Evolutionary conservation across 1,140 invertebrate species (phyloP).

Genomic region (Meloidogyne floridensis): DNA sequence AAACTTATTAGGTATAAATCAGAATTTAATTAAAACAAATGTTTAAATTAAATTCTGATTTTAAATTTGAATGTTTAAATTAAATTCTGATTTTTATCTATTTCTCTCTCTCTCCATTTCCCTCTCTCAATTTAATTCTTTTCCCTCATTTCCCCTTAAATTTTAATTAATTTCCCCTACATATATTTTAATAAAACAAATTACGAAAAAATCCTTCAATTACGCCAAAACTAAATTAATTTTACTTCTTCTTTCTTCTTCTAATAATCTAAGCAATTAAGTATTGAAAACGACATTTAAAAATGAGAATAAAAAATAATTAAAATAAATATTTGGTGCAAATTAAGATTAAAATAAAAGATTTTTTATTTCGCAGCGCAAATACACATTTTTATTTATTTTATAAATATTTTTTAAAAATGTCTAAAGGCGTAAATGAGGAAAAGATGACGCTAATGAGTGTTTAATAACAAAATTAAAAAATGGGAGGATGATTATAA

Average conservation of each 20-base stretch:
- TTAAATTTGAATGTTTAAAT: neutral
- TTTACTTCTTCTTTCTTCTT: neutral
- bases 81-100: neutral
- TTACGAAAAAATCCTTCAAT: neutral
- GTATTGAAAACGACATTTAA: neutral
- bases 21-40: no score
- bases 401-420: neutral
- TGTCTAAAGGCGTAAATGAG: neutral
- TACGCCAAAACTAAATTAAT: neutral
- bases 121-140: neutral
- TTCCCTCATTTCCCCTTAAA: neutral
- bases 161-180: neutral
- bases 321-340: neutral
- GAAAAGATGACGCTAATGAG: constrained; percentile 4
- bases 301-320: no score
- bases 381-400: neutral
- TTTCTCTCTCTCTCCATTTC: neutral
- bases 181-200: constrained; percentile 6
- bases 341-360: constrained; percentile 3
- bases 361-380: neutral
- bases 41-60: no score
- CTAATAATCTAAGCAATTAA: neutral
- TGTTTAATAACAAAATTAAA: neutral
- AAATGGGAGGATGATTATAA: neutral
- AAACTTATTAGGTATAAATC: no score